Percentiles rank a stretch among this genome's conserved stretches.
Conservation (phyloP, 2,797 vertebrate species). For the Lacerta bilineata region DNA sequence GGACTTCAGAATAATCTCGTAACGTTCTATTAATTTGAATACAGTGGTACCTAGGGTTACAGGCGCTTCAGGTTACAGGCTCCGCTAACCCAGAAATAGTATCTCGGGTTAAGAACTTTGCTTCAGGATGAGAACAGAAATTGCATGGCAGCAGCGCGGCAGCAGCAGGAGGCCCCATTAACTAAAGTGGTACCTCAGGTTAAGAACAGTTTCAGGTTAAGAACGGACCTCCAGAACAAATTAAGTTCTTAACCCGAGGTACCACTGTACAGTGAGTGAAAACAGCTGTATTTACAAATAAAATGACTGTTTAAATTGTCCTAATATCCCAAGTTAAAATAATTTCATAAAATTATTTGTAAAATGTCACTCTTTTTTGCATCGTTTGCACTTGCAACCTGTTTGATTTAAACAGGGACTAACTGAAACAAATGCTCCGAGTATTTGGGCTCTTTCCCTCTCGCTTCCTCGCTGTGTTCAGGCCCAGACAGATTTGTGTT, state of each 20-base stretch:
- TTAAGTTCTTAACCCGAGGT: too few relatives aligned
- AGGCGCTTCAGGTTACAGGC: too few relatives aligned
- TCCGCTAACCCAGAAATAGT: too few relatives aligned
- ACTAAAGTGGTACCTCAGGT: too few relatives aligned
- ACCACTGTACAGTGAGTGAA: neutral
- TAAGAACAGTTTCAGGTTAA: too few relatives aligned
- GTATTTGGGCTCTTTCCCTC: constrained; percentile 50
- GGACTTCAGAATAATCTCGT: neutral
- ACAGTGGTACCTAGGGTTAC: neutral
- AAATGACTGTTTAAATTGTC: neutral
- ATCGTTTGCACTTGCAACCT: neutral
- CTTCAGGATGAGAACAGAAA: too few relatives aligned
- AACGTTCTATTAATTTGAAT: neutral
- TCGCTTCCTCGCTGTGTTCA: constrained; percentile 29
- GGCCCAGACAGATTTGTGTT: constrained; percentile 52
- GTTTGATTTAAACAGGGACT: constrained; percentile 54
- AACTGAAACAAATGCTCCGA: constrained; percentile 54
- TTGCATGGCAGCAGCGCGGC: too few relatives aligned
- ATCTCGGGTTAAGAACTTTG: too few relatives aligned
- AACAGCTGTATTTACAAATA: neutral
- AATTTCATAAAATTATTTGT: constrained; percentile 35
- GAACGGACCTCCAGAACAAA: too few relatives aligned
- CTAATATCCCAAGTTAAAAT: constrained; percentile 38
- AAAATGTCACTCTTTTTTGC: neutral
- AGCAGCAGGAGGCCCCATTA: too few relatives aligned